Base-by-base conservation (phyloP, 2,113 vertebrate genomes). In the Catharus bicknelli region DNA sequence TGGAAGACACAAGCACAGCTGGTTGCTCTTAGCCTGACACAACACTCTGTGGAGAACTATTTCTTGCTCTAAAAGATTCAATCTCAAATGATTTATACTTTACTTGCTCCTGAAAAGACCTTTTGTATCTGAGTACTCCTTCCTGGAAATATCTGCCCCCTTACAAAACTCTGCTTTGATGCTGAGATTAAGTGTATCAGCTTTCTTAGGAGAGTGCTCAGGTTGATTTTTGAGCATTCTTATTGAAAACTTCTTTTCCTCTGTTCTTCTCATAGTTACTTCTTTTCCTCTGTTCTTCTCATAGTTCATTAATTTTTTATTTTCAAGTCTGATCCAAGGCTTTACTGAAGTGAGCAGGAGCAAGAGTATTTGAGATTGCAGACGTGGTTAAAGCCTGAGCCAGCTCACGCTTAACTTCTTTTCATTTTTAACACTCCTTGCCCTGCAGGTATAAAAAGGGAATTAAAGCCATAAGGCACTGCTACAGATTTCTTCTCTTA, bases 401-500 rank as follows among this genome's bases (percentile, higher is more conserved):
- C 19, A 6, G 85, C 54, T 95, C 79, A 91, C 8, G 34, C 82
- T 96, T 70, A 96, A 91, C 82, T 88, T 90, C 85, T 90, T 95
- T 88, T 81, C 45, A 61, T 96, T 93, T 90, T 93, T 94, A 96
- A 90, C 87, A 89, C 93, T 80, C 87, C 83, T 86, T 97, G 95
- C 89, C 92, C 93, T 93, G 74, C 87, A 95, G 90, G 92, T 90
- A 90, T 95, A 83, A 96, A 96, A 89, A 92, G 69, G 89, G 90
- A 94, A 96, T 93, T 90, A 82, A 94, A 94, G 87, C 89, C 90
- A 74, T 88, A 93, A 96, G 87, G 93, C 83, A 82, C 57, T 86
- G 89, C 87, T 90, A 90, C 89, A 94, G 86, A 94, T 90, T 97
- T 96, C 94, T 88, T 94, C 78, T 94, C 86, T 95, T 96, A 96